Conservation (phyloP, 2,888 invertebrate species). For the Parnassius mnemosyne region DNA sequence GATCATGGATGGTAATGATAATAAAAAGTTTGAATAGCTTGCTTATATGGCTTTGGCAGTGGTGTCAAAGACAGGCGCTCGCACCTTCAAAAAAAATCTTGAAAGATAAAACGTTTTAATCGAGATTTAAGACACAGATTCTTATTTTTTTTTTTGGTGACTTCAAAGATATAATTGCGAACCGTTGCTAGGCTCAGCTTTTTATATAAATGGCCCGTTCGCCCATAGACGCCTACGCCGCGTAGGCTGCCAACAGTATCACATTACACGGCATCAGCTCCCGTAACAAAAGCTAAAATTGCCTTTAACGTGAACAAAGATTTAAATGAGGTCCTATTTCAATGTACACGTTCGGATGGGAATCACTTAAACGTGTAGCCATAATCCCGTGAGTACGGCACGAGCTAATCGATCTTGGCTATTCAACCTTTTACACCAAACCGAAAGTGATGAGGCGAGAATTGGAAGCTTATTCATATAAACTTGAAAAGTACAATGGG, state of each 20-base stretch:
- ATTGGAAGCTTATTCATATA: not conserved
- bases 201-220: slow-evolving; percentile 14
- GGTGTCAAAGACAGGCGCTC: too few relatives aligned
- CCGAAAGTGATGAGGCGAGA: not conserved
- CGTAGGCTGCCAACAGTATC: slow-evolving; percentile 27
- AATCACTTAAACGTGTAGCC: slow-evolving; percentile 8
- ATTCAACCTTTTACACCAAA: not conserved
- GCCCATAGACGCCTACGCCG: slow-evolving; percentile 28
- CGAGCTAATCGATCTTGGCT: not conserved
- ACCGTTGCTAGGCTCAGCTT: slow-evolving; percentile 3
- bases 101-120: too few relatives aligned
- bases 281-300: slow-evolving; percentile 9
- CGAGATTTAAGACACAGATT: not conserved
- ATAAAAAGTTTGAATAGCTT: too few relatives aligned
- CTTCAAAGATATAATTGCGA: not conserved
- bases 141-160: not conserved
- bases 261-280: not conserved
- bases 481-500: too few relatives aligned
- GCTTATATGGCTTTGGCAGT: too few relatives aligned
- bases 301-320: slow-evolving; percentile 1
- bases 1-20: too few relatives aligned
- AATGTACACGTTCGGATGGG: not conserved
- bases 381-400: not conserved
- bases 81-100: too few relatives aligned
- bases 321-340: slow-evolving; percentile 3